Evolutionary conservation across 2,888 invertebrate genomes (phyloP).

Genomic region (Diploptera punctata): DNA sequence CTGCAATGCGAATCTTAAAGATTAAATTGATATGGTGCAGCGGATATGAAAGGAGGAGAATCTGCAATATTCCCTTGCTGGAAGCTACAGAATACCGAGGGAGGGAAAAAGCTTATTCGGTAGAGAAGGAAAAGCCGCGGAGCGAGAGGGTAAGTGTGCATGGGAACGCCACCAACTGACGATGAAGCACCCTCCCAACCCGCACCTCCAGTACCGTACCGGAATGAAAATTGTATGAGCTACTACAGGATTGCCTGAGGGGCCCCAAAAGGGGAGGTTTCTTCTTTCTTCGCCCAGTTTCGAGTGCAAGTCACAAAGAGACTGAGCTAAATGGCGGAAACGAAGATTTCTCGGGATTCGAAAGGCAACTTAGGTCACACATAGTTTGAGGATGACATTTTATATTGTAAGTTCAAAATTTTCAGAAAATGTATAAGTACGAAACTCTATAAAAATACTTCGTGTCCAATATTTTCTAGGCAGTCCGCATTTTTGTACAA

Average conservation of each 20-base stretch:
- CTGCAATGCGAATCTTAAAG: no score
- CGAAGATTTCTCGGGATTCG: conserved; percentile 13
- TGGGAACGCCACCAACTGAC: conserved; percentile 22
- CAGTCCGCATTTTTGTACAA: no score
- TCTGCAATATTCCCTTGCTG: background rate
- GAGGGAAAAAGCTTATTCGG: background rate
- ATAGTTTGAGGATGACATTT: no score
- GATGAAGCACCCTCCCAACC: background rate
- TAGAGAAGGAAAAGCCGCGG: background rate
- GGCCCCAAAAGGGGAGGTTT: no score
- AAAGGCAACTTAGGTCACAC: background rate
- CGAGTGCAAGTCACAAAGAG: conserved; percentile 2
- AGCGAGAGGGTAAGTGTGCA: conserved; percentile 8
- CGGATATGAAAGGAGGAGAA: background rate
- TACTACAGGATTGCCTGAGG: conserved; percentile 24
- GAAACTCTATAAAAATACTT: no score
- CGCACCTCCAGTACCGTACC: background rate
- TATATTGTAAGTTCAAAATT: no score
- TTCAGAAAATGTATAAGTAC: no score
- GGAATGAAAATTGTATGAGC: conserved; percentile 41
- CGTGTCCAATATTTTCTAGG: no score
- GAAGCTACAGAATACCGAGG: background rate
- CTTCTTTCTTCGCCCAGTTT: no score
- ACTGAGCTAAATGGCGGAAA: conserved; percentile 4
- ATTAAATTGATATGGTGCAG: no score